Conservation (phyloP, 2,113 vertebrate species). For the Colius striatus region DNA sequence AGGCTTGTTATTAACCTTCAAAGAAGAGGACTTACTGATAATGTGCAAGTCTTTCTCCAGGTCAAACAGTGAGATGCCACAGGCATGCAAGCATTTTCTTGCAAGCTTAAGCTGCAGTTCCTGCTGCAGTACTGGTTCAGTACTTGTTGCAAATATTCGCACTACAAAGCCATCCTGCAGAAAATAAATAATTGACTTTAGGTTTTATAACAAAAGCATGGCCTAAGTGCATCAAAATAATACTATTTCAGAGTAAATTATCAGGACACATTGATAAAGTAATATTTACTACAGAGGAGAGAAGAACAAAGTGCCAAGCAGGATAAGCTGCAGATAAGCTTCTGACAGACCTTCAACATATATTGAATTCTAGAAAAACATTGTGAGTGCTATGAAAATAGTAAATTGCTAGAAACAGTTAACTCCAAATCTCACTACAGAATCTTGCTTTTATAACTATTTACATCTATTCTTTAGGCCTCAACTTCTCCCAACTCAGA, state of each 20-base stretch:
- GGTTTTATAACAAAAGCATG: background rate
- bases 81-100: conserved; percentile 97
- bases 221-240: background rate
- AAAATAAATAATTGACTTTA: conserved; percentile 42
- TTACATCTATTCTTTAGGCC: background rate
- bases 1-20: background rate
- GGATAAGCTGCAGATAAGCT: background rate
- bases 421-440: background rate
- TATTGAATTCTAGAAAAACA: background rate
- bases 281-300: background rate
- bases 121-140: conserved; percentile 95
- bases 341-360: background rate
- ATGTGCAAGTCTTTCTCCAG: conserved; percentile 98
- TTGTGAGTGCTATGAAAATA: background rate
- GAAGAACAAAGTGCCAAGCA: background rate
- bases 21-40: conserved; percentile 87
- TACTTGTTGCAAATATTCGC: conserved; percentile 94
- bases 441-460: background rate
- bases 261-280: background rate
- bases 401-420: background rate
- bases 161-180: conserved; percentile 97
- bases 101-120: conserved; percentile 98
- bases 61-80: conserved; percentile 97
- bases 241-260: background rate
- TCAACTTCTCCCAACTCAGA: background rate